Conservation (phyloP, 2,888 invertebrate species). For the Cheilosia impressa region DNA sequence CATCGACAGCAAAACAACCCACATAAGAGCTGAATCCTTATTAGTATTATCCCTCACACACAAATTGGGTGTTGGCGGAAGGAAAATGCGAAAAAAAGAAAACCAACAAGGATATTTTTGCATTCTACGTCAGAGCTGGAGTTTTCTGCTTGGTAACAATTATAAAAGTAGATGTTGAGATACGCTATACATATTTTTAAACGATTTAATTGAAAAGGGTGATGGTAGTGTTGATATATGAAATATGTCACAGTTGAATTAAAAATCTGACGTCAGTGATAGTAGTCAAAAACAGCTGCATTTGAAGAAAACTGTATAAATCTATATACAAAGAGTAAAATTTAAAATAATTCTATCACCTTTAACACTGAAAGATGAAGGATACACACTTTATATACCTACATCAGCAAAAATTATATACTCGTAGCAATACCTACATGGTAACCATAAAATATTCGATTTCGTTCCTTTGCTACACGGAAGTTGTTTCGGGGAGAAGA, state of each 20-base stretch:
- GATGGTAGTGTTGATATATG: neutral
- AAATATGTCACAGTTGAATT: neutral
- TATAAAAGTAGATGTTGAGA: neutral
- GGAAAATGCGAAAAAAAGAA: neutral
- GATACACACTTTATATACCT: neutral
- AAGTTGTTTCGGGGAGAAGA: conserved; percentile 11
- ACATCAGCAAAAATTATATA: neutral
- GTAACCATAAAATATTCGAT: conserved; percentile 1
- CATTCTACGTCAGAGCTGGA: conserved; percentile 12
- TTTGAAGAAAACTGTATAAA: neutral
- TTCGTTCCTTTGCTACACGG: conserved; percentile 1
- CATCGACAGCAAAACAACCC: conserved; percentile 48
- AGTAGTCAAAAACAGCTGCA: neutral
- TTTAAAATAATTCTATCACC: neutral
- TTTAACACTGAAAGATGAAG: neutral
- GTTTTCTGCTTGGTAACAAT: conserved; percentile 3
- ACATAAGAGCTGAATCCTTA: conserved; percentile 56
- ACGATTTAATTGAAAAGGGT: neutral
- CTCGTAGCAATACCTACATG: neutral
- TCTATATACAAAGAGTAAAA: neutral
- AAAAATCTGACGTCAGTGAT: neutral
- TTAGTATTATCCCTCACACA: conserved; percentile 42
- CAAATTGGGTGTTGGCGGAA: conserved; percentile 21
- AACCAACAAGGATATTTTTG: conserved; percentile 17
- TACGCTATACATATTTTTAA: neutral